phyloP scores from a whole-genome alignment of 2,888 invertebrate genomes.

The Pyrrhia umbra region DNA sequence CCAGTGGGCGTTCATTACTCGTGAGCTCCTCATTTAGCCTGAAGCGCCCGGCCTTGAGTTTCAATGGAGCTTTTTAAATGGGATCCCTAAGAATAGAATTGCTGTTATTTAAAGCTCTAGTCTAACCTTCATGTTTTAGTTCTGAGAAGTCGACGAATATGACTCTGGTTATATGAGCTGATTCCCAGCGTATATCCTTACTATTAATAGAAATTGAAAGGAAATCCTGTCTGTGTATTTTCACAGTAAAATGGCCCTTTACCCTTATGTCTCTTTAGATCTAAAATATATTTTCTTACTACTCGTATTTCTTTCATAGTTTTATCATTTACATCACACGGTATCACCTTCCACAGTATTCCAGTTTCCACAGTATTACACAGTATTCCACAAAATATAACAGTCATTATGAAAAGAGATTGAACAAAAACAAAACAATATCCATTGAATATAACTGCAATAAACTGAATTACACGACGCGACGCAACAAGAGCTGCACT shows the following conservation, averaged over 20 bases:
- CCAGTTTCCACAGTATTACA: no score
- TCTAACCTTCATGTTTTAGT: background rate
- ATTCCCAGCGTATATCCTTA: no score
- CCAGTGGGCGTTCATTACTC: conserved; percentile 37
- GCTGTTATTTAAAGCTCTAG: conserved; percentile 7
- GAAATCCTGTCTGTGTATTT: no score
- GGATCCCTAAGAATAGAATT: conserved; percentile 28
- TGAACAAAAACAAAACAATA: conserved; percentile 5
- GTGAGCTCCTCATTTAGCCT: conserved; percentile 48
- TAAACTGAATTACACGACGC: conserved; percentile 6
- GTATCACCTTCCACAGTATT: background rate
- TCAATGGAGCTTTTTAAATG: conserved; percentile 53
- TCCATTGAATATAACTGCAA: background rate
- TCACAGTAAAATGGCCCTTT: no score
- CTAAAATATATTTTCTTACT: no score
- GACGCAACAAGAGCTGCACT: conserved; percentile 33
- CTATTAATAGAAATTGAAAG: no score
- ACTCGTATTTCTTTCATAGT: no score
- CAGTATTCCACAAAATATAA: background rate
- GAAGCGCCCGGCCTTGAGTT: conserved; percentile 36
- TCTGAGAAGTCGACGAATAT: background rate
- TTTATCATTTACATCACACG: background rate
- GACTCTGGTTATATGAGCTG: background rate
- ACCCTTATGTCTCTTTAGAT: no score
- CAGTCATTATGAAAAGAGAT: background rate